Evolutionary conservation across 2,113 vertebrate species (phyloP).

Genomic region (Crotalus horridus): DNA sequence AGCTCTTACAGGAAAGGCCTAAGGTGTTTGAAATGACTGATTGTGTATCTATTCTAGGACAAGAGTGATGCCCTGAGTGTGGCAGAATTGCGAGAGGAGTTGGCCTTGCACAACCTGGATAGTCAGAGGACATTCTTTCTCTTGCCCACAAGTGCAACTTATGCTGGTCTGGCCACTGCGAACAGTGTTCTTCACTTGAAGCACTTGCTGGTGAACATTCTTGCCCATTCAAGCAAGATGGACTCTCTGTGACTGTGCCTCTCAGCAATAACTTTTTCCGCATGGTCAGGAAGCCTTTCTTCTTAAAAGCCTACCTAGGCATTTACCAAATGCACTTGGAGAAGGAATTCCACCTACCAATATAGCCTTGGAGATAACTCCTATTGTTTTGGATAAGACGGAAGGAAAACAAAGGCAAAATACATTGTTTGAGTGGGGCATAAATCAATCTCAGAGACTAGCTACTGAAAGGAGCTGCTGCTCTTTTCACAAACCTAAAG

Average conservation of each 20-base stretch:
- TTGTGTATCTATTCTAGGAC: conserved; percentile 68
- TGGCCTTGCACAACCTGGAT: conserved; percentile 68
- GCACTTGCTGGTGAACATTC: conserved; percentile 77
- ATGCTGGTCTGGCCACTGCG: conserved; percentile 55
- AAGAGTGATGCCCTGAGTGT: conserved; percentile 69
- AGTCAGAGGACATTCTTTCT: conserved; percentile 76
- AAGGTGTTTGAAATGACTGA: background rate
- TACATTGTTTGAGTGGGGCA: background rate
- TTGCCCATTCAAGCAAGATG: conserved; percentile 55
- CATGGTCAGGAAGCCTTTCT: too few species aligned
- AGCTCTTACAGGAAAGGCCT: background rate
- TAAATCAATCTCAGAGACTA: background rate
- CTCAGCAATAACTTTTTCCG: accelerated
- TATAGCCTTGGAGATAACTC: background rate
- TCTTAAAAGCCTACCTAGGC: background rate
- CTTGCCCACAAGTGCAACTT: conserved; percentile 75
- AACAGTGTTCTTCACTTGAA: conserved; percentile 73
- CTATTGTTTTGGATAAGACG: background rate
- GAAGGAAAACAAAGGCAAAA: background rate
- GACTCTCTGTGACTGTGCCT: background rate
- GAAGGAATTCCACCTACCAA: background rate
- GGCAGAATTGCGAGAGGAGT: conserved; percentile 74
- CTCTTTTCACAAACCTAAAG: background rate
- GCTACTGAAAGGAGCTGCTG: background rate
- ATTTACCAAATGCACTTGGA: background rate